Evolutionary conservation across 2,797 vertebrate genomes (phyloP).

Genomic region (Acrossocheilus fasciatus): DNA sequence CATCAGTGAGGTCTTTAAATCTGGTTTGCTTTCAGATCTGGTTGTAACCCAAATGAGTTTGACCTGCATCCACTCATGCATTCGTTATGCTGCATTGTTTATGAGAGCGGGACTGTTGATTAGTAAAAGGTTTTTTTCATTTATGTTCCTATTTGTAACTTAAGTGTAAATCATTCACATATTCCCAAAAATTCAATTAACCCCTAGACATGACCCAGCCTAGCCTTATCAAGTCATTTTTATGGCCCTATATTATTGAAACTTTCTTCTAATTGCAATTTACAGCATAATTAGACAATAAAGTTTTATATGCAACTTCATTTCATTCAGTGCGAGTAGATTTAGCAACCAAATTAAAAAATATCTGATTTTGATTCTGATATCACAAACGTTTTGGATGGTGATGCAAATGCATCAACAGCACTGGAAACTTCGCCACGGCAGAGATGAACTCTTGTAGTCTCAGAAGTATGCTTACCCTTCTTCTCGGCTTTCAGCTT

Average conservation of each 20-base stretch:
- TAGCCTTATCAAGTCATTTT: neutral
- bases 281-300: neutral
- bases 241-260: neutral
- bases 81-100: neutral
- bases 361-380: neutral
- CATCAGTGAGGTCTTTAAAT: conserved; percentile 30
- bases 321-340: neutral
- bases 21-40: conserved; percentile 27
- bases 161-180: neutral
- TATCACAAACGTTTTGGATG: neutral
- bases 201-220: neutral
- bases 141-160: neutral
- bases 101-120: neutral
- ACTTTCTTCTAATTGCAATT: neutral
- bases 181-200: neutral
- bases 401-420: neutral
- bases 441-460: neutral
- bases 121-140: neutral
- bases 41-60: conserved; percentile 16
- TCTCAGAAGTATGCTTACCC: conserved; percentile 76
- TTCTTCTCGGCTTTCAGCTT: conserved; percentile 89
- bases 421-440: neutral
- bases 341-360: neutral
- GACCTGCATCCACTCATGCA: neutral
- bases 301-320: neutral